These are phyloP conservation scores for Gastrophryne carolinensis DNA, from an alignment of 2,797 vertebrate species.

Conservation along the genomic window DNA sequence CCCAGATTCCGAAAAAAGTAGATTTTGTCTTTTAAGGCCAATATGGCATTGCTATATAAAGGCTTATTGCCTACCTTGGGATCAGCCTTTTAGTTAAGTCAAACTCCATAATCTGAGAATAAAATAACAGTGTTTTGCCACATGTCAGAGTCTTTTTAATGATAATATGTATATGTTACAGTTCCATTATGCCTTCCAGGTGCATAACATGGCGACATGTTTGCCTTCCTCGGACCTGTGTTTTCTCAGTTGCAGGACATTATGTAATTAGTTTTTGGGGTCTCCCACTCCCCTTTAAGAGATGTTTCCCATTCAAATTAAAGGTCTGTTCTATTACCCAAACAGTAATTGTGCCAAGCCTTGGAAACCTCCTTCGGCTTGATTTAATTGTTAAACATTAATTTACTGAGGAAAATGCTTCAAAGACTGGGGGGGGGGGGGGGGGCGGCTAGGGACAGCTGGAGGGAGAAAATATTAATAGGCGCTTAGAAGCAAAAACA, in stretches of 20 bases:
- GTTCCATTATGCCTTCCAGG: slow-evolving; percentile 60
- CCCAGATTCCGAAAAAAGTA: no score
- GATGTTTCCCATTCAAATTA: slow-evolving; percentile 84
- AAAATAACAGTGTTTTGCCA: slow-evolving; percentile 41
- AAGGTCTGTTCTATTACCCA: slow-evolving; percentile 75
- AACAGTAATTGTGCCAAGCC: slow-evolving; percentile 78
- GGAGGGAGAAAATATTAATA: slow-evolving; percentile 76
- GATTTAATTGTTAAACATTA: slow-evolving; percentile 82
- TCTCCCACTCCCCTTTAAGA: slow-evolving; percentile 72
- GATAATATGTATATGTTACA: slow-evolving; percentile 57
- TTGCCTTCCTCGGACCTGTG: slow-evolving; percentile 78
- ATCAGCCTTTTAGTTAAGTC: no score
- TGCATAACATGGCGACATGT: slow-evolving; percentile 70
- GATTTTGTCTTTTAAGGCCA: no score
- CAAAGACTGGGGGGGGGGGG: slow-evolving; percentile 64
- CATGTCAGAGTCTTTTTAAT: slow-evolving; percentile 59
- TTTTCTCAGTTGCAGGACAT: slow-evolving; percentile 96
- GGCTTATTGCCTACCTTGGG: no score
- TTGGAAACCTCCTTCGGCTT: slow-evolving; percentile 76
- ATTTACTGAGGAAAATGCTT: slow-evolving; percentile 75
- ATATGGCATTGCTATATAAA: no score
- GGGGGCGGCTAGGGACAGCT: slow-evolving; percentile 63
- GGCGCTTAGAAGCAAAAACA: slow-evolving; percentile 78
- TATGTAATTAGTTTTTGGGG: slow-evolving; percentile 88
- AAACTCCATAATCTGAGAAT: no score